Conservation (phyloP, 1,140 invertebrate species). For the Mactra quadrangularis region DNA sequence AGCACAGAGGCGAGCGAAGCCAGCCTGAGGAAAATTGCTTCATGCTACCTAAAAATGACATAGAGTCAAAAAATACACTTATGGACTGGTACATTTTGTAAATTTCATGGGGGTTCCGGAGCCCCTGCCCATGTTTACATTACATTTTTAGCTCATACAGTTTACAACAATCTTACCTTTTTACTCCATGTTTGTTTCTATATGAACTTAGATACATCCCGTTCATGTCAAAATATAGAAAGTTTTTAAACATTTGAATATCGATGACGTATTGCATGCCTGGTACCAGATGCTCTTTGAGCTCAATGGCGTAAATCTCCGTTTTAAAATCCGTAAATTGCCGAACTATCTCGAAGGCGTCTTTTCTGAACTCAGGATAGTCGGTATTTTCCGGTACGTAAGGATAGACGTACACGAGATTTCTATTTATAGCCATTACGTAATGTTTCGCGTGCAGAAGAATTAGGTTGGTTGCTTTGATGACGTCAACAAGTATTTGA, state of each 20-base stretch:
- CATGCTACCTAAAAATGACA: too few species aligned
- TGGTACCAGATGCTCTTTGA: slow-evolving; percentile 49
- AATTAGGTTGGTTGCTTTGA: slow-evolving; percentile 63
- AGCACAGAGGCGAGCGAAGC: too few species aligned
- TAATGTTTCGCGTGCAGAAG: slow-evolving; percentile 66
- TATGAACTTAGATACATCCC: slow-evolving; percentile 75
- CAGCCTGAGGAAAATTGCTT: too few species aligned
- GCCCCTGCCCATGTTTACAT: background rate
- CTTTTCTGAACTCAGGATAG: slow-evolving; percentile 27
- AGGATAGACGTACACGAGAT: slow-evolving; percentile 30
- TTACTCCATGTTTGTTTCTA: slow-evolving; percentile 65
- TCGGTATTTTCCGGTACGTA: background rate
- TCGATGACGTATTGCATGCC: slow-evolving; percentile 62
- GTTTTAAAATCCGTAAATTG: slow-evolving; percentile 59
- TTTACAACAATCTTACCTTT: too few species aligned
- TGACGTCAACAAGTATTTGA: slow-evolving; percentile 61
- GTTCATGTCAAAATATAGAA: slow-evolving; percentile 65
- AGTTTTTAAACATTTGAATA: slow-evolving; percentile 67
- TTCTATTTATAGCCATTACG: background rate
- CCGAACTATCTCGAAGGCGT: too few species aligned
- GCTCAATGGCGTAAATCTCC: slow-evolving; percentile 68
- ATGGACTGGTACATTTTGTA: too few species aligned
- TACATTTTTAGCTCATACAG: too few species aligned
- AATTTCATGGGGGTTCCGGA: background rate
- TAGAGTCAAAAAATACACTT: too few species aligned